Evolutionary conservation across 2,888 invertebrate species (phyloP).

Genomic region (Andrena trimmerana): DNA sequence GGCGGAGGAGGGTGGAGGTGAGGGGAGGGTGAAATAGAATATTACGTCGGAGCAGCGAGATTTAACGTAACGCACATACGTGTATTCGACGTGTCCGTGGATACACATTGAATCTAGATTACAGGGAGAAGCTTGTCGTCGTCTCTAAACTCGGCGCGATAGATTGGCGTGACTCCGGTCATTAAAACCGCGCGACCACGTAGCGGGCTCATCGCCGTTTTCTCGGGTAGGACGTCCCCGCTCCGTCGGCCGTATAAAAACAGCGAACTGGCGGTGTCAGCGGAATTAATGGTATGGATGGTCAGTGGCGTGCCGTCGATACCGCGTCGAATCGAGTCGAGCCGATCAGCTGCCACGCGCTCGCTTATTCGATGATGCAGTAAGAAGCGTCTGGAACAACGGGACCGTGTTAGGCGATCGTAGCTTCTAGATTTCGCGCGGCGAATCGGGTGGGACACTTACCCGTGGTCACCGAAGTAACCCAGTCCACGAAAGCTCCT

Average conservation of each 20-base stretch:
- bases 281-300: slow-evolving; percentile 6
- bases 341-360: neutral
- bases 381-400: slow-evolving; percentile 66
- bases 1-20: no score
- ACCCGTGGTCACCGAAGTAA: slow-evolving; percentile 79
- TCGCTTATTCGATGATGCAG: slow-evolving; percentile 67
- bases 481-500: slow-evolving; percentile 87
- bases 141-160: slow-evolving; percentile 34
- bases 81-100: neutral
- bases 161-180: neutral
- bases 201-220: no score
- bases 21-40: neutral
- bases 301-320: slow-evolving; percentile 7
- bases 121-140: neutral
- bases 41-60: neutral
- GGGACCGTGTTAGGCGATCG: neutral
- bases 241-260: neutral
- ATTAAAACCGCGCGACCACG: neutral
- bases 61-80: neutral
- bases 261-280: slow-evolving; percentile 17
- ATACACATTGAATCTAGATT: neutral
- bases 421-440: neutral
- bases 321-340: slow-evolving; percentile 20
- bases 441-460: neutral
- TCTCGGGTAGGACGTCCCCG: neutral